phyloP scores from a whole-genome alignment of 2,797 vertebrate species.

The Myripristis murdjan region DNA sequence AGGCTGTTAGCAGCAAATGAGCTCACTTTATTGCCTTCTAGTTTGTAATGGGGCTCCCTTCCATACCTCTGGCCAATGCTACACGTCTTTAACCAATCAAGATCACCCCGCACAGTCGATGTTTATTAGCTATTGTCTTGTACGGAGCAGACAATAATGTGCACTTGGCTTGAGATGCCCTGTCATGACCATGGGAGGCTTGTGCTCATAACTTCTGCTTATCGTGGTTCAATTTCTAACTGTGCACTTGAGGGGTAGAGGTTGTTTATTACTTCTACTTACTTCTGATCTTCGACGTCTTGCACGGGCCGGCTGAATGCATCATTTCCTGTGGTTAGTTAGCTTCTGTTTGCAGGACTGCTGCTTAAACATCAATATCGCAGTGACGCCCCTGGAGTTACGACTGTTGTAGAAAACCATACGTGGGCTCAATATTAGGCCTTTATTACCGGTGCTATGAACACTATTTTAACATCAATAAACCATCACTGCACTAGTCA shows the following conservation, averaged over 20 bases:
- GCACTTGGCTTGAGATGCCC: constrained; percentile 60
- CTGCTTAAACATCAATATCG: background rate
- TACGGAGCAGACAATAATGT: constrained; percentile 63
- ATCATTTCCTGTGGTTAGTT: constrained; percentile 1
- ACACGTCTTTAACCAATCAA: constrained; percentile 71
- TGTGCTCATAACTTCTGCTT: constrained; percentile 37
- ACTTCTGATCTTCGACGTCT: no score
- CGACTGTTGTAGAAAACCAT: background rate
- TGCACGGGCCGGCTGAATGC: constrained; percentile 4
- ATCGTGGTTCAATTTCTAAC: constrained; percentile 13
- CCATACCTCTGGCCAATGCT: constrained; percentile 67
- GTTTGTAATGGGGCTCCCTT: constrained; percentile 76
- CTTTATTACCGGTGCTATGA: no score
- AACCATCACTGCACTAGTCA: no score
- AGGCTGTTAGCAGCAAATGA: constrained; percentile 77
- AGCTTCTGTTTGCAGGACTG: constrained; percentile 8
- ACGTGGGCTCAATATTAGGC: no score
- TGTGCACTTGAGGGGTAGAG: constrained; percentile 35
- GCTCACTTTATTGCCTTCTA: constrained; percentile 79
- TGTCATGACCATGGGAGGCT: constrained; percentile 50
- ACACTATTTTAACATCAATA: no score
- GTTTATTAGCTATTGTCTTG: constrained; percentile 74
- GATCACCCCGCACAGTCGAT: constrained; percentile 54
- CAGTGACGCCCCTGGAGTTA: background rate
- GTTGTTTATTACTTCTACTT: constrained; percentile 40